Conservation (phyloP, 92 coral and sea anemone genomes). For the Parazoanthus atlanticus region DNA sequence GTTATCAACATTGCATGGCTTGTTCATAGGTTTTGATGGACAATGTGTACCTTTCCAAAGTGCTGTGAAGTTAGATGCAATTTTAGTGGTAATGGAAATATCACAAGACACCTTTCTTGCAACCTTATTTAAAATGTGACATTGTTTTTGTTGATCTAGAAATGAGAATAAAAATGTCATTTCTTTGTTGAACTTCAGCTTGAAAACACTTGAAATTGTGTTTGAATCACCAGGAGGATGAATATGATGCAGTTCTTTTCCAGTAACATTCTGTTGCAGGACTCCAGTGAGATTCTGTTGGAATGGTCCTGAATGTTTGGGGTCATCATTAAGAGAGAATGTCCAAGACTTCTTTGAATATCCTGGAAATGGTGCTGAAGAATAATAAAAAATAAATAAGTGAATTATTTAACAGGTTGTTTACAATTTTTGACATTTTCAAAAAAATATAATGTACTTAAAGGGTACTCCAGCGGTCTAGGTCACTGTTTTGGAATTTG, state of each 20-base stretch:
- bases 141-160: constrained; percentile 58
- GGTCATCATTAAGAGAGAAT: neutral
- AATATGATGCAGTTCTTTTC: neutral
- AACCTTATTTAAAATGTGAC: constrained; percentile 47
- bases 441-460: no score
- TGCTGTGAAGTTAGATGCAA: constrained; percentile 39
- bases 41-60: constrained; percentile 25
- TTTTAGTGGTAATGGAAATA: constrained; percentile 23
- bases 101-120: constrained; percentile 51
- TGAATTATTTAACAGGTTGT: neutral
- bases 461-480: no score
- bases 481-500: no score
- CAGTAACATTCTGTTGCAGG: constrained; percentile 6
- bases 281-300: neutral
- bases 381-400: neutral
- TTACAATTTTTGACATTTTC: no score
- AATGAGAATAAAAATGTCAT: constrained; percentile 59
- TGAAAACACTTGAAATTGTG: constrained; percentile 23
- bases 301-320: neutral
- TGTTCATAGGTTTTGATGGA: neutral
- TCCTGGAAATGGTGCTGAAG: constrained; percentile 36
- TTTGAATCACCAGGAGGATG: neutral
- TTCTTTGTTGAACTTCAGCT: constrained; percentile 60
- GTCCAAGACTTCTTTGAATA: neutral
- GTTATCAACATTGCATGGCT: neutral